phyloP scores from a whole-genome alignment of 2,888 invertebrate species.

The Xanthorhoe spadicearia region DNA sequence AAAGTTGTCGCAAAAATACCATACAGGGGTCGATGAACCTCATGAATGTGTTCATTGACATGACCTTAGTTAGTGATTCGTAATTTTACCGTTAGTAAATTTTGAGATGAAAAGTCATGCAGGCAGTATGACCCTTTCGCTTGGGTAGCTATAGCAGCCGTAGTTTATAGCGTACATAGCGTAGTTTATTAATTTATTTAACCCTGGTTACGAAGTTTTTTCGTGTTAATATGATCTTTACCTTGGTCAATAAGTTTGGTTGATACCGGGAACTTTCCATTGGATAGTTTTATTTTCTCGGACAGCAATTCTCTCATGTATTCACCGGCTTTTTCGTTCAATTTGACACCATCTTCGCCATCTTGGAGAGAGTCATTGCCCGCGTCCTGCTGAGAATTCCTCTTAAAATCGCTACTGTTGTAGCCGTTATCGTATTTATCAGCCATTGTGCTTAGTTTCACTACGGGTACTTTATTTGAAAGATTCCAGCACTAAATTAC shows the following conservation, averaged over 20 bases:
- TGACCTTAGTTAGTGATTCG: conserved; percentile 3
- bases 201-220: neutral
- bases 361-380: conserved; percentile 63
- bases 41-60: conserved; percentile 3
- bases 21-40: conserved; percentile 35
- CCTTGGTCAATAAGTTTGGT: conserved; percentile 85
- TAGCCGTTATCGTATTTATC: conserved; percentile 78
- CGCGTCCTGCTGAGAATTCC: conserved; percentile 66
- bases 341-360: conserved; percentile 83
- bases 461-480: conserved; percentile 8
- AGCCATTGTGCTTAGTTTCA: conserved; percentile 54
- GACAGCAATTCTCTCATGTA: conserved; percentile 90
- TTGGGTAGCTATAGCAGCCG: neutral
- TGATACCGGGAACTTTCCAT: conserved; percentile 88
- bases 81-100: conserved; percentile 18
- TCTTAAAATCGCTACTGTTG: conserved; percentile 78
- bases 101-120: conserved; percentile 1
- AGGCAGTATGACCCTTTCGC: neutral
- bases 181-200: conserved; percentile 5
- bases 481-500: conserved; percentile 4
- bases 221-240: neutral
- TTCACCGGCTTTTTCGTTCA: conserved; percentile 90
- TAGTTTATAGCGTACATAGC: neutral
- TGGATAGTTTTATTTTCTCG: conserved; percentile 88
- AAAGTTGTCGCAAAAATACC: conserved; percentile 9